Evolutionary conservation across 2,888 invertebrate genomes (phyloP).

Genomic region (Epistrophe grossulariae): DNA sequence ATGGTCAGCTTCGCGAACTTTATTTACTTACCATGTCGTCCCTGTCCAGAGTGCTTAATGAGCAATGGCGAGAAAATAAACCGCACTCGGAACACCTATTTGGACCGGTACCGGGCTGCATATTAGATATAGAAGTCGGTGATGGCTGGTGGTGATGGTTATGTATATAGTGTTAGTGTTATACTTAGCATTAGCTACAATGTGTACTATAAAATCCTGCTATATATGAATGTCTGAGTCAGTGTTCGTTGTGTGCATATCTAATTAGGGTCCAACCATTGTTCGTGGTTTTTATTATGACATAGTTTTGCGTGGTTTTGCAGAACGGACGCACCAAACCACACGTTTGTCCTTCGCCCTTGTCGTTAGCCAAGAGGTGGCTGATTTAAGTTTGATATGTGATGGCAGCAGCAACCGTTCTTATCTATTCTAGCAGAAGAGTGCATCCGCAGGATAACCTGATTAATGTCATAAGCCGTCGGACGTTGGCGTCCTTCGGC

Average conservation of each 20-base stretch:
- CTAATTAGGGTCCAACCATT: slow-evolving; percentile 72
- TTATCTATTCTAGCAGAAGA: slow-evolving; percentile 67
- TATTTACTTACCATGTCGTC: slow-evolving; percentile 72
- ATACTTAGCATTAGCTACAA: slow-evolving; percentile 16
- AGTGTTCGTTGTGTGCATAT: slow-evolving; percentile 70
- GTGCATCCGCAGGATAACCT: slow-evolving; percentile 69
- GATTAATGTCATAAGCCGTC: slow-evolving; percentile 68
- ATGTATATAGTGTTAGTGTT: slow-evolving; percentile 22
- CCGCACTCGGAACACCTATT: slow-evolving; percentile 76
- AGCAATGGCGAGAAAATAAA: slow-evolving; percentile 77
- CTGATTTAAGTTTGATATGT: slow-evolving; percentile 65
- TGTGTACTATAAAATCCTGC: slow-evolving; percentile 28
- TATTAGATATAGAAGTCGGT: slow-evolving; percentile 56
- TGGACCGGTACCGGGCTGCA: slow-evolving; percentile 66
- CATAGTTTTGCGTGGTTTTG: slow-evolving; percentile 68
- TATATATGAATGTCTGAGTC: background rate
- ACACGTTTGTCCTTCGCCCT: slow-evolving; percentile 7
- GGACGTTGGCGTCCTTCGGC: background rate
- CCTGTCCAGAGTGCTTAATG: slow-evolving; percentile 75
- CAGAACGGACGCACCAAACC: slow-evolving; percentile 33
- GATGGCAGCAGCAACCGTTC: slow-evolving; percentile 20
- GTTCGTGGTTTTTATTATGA: slow-evolving; percentile 74
- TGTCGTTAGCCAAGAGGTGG: slow-evolving; percentile 37
- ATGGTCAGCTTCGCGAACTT: slow-evolving; percentile 69
- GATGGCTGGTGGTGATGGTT: slow-evolving; percentile 29